Base-by-base conservation (phyloP, 2,888 invertebrate species). In the Acleris cristana region DNA sequence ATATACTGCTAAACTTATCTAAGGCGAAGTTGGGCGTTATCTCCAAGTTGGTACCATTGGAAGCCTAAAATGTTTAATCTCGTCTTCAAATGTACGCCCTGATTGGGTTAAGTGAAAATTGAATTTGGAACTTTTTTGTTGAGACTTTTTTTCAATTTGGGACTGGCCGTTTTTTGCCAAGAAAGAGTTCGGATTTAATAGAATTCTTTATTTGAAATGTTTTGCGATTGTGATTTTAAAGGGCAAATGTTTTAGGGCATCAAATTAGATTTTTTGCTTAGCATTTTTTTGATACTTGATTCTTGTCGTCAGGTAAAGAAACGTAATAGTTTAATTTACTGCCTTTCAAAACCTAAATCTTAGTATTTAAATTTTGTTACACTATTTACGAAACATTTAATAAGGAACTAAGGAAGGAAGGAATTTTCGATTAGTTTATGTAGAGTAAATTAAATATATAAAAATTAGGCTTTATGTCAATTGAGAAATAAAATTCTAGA, bases 21-120 rank as follows among this genome's bases (percentile, higher is more conserved):
- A 23, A 65, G 61, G 48, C 63, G 49, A 52, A 30, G 65, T 54
- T 54, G 44, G 61, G 56, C 57, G 66, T 61, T 66, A 66, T 62
- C 66, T 66, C 44, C 61, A 62, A 65, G 44, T 61, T 61, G 65
- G 65, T 64, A 60, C 60, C 56, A 61, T 61, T 61, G 61, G 52
- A 57, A 62, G 66, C 66, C 61, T 53, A 56, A 66, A 66, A 66
- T 66, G 61, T 66, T 66, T 61, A 66, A 65, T 65, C 61, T 65
- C 57, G 61, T 66, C 66, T 61, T 61, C 61, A 62, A 61, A 61
- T 65, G 60, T 62, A 66, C 45, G 58, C 21, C 66, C 66, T 62
- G 61, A 66, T 66, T 66, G 66, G 66, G 66, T 66, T 66, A 66
- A 61, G 56, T 57, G 52, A 57, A 66, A 66, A 66, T 66, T 62